Conservation (phyloP, 2,888 invertebrate species). For the Troides oblongomaculatus region DNA sequence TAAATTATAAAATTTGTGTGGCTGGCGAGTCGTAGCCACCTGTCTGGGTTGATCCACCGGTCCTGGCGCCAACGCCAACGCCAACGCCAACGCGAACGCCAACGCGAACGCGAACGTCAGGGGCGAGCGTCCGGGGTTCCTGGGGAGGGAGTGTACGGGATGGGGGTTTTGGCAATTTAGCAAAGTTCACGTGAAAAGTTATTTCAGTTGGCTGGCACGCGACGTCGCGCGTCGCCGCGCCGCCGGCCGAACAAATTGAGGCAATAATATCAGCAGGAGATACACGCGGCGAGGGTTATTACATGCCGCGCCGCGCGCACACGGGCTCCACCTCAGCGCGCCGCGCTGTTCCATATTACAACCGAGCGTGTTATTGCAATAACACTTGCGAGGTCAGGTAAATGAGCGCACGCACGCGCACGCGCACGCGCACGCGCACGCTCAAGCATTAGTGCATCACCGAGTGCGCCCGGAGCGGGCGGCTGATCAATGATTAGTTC, state of each 20-base stretch:
- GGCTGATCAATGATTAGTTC: no score
- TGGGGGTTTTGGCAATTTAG: constrained; percentile 12
- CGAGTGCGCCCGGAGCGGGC: no score
- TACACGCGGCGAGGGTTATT: constrained; percentile 17
- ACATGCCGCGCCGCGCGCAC: constrained; percentile 4
- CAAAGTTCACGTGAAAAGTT: constrained; percentile 11
- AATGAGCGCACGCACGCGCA: no score
- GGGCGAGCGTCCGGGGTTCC: no score
- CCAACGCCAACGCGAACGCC: no score
- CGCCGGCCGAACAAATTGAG: constrained; percentile 20
- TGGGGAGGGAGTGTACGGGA: not conserved
- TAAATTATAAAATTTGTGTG: no score
- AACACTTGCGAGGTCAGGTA: no score
- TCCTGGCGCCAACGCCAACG: no score
- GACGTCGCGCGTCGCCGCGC: not conserved
- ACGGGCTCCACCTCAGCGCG: not conserved
- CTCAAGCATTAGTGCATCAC: not conserved
- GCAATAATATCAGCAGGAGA: constrained; percentile 23
- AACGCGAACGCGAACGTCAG: no score
- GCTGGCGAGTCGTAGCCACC: no score
- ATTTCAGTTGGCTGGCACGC: constrained; percentile 5
- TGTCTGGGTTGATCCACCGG: no score
- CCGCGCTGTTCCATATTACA: constrained; percentile 12
- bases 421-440: no score
- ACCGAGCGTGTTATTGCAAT: constrained; percentile 7